A percentile compares a stretch with the other conserved stretches of the same genome.
phyloP scores from a whole-genome alignment of 2,797 vertebrate genomes.

The Diplodus sargus region DNA sequence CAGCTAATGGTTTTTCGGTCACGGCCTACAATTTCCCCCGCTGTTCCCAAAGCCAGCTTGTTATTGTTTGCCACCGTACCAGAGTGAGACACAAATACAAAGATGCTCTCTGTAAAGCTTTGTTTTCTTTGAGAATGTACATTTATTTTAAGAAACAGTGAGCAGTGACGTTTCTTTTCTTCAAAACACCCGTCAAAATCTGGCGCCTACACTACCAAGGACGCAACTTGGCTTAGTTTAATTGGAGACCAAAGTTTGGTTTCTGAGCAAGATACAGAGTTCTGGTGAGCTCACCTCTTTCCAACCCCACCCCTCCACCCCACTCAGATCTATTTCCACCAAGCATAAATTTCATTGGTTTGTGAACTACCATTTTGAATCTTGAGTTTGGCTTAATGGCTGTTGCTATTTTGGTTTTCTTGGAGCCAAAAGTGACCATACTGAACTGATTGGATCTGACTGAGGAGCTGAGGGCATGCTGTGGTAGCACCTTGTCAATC shows the following conservation, averaged over 20 bases:
- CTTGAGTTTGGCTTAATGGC: too few species aligned
- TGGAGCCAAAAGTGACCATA: too few species aligned
- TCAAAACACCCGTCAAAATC: neutral
- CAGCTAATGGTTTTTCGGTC: too few species aligned
- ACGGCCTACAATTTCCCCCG: neutral
- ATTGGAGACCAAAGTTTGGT: neutral
- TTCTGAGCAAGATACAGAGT: neutral
- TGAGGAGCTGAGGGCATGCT: too few species aligned
- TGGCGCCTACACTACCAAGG: neutral
- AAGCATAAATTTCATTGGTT: too few species aligned
- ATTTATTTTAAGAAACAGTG: neutral
- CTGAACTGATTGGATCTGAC: too few species aligned
- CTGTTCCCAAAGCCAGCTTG: neutral
- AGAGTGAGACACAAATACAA: too few species aligned
- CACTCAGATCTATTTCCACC: neutral
- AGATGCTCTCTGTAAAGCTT: neutral
- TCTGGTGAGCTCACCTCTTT: neutral
- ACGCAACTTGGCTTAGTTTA: neutral
- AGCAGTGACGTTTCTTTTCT: too few species aligned
- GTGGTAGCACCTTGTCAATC: too few species aligned
- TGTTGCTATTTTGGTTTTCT: too few species aligned
- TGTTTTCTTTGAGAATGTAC: neutral
- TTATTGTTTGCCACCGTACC: neutral
- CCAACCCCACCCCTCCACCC: too few species aligned
- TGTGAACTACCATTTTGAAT: too few species aligned